Conservation (phyloP, 1,140 invertebrate species). For the Bombyx mandarina region DNA sequence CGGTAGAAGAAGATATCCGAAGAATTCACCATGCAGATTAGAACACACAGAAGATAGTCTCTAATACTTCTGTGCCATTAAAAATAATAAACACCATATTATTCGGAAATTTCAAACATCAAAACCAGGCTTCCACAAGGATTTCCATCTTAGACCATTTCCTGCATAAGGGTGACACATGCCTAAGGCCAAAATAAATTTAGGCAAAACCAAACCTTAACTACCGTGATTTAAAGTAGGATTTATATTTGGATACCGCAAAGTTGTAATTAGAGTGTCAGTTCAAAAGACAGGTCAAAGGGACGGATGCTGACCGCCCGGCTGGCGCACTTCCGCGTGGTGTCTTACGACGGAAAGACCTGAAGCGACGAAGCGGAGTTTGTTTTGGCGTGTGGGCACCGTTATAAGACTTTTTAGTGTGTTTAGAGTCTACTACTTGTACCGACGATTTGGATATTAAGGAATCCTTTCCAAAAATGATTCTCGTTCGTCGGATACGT, state of each 20-base stretch:
- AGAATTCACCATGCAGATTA: no score
- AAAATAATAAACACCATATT: conserved; percentile 3
- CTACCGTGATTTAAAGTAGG: conserved; percentile 15
- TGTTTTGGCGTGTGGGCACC: not conserved
- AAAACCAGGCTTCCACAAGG: conserved; percentile 20
- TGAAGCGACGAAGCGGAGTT: conserved; percentile 10
- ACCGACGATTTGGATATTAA: no score
- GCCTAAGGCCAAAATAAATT: no score
- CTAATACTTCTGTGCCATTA: no score
- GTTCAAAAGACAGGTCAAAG: conserved; percentile 48
- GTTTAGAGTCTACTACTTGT: no score
- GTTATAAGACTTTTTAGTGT: no score
- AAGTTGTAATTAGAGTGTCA: conserved; percentile 44
- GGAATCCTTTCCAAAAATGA: no score
- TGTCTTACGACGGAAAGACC: conserved; percentile 37
- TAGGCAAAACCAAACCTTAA: no score
- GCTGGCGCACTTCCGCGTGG: conserved; percentile 43
- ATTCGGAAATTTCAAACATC: conserved; percentile 2
- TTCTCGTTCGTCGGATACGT: no score
- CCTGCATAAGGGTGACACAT: conserved; percentile 15
- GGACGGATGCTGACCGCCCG: conserved; percentile 54
- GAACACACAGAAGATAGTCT: no score
- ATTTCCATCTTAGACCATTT: conserved; percentile 37
- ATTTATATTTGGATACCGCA: conserved; percentile 7
- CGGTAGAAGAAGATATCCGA: no score